Evolutionary conservation across 2,888 invertebrate species (phyloP).

Genomic region (Cephus rjabovi): DNA sequence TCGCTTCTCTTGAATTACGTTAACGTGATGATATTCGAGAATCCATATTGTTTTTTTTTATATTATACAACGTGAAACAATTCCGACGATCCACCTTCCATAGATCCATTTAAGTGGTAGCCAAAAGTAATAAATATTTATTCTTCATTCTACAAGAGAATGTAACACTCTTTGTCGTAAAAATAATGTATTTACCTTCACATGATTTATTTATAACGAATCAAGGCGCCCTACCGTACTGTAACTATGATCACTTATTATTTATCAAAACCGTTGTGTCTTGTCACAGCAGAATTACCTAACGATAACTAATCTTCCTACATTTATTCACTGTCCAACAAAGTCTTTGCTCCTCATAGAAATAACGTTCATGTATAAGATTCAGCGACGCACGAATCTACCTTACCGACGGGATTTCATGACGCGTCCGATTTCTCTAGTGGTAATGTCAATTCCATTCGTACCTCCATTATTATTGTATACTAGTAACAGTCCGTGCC

Average conservation of each 20-base stretch:
- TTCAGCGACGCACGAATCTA: neutral
- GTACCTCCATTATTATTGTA: neutral
- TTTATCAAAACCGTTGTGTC: neutral
- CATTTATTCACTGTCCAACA: neutral
- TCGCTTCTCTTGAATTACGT: neutral
- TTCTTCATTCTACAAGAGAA: neutral
- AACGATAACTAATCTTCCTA: neutral
- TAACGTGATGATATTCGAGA: neutral
- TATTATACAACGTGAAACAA: neutral
- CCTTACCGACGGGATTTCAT: neutral
- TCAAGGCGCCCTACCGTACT: neutral
- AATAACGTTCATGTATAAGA: neutral
- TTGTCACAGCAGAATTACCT: neutral
- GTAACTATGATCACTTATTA: neutral
- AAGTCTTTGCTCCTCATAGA: neutral
- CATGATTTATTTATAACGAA: neutral
- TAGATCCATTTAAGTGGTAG: neutral
- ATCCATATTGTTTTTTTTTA: neutral
- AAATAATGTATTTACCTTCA: neutral
- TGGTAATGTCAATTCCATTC: neutral
- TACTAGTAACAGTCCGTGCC: neutral
- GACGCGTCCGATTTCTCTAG: neutral
- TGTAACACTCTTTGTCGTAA: neutral
- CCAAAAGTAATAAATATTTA: neutral
- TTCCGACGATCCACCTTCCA: neutral